Evolutionary conservation across 2,888 invertebrate genomes (phyloP), one percentile per base, ranked within the genome.

Genomic region (Drosophila longiperda): DNA sequence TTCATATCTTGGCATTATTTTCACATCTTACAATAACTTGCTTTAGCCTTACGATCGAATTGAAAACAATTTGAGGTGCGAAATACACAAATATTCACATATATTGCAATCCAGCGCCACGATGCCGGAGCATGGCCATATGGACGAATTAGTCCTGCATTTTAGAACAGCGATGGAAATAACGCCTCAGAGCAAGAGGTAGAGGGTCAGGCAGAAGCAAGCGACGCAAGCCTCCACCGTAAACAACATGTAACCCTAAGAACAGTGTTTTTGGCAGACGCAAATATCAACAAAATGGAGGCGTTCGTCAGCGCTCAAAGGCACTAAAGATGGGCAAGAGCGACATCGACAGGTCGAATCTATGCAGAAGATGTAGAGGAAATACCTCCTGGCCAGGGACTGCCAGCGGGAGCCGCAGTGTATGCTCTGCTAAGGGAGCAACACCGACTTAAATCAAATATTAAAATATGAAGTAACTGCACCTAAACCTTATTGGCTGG

Each of bases 41-140:
- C 38, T 66, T 40, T 23, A 36, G 36, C 32, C 52, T 40, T 48
- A 49, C 55, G 42, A 49, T 32, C 23, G 20, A 57, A 57, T 78
- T 78, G 58, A 78, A 49, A 66, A 58, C 66, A 49, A 17, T 26
- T 45, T 59, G 12, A 78, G 54, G 64, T 75, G 76, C 61, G 63
- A 75, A 70, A 54, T 23, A n/a, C 23, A 29, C 20, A 1, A 34
- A 12, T 29, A 32, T 29, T 3, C 33, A 23, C 32, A 29, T 29
- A 29, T 29, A 29, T 29, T 29, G 15, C 23, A 15, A 23, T 48
- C 20, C 23, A 48, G 23, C 48, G 11, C 6, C 23, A 15, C 3
- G 48, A 48, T 12, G 15, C 26, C 8, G 23, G 48, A 20, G 15
- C 48, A 15, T 23, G 23, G 23, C 26, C 2, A 17, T 42, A 11